phyloP scores from a whole-genome alignment of 2,888 invertebrate species.

The Bembecia ichneumoniformis region DNA sequence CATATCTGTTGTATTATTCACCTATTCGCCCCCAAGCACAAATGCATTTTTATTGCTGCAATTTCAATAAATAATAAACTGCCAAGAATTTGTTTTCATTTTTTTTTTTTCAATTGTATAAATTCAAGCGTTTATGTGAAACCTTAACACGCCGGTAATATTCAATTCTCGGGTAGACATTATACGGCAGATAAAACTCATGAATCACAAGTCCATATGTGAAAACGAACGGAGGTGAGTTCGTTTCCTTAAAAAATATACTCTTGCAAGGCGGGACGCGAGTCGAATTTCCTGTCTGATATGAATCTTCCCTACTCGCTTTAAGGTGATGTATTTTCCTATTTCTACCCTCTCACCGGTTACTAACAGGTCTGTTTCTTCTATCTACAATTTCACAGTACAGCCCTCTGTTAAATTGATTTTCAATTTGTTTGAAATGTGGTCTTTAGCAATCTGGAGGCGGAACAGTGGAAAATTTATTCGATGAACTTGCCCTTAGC shows the following conservation, averaged over 20 bases:
- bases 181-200: slow-evolving; percentile 69
- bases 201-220: slow-evolving; percentile 67
- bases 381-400: slow-evolving; percentile 39
- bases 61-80: slow-evolving; percentile 17
- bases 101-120: neutral
- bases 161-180: slow-evolving; percentile 62
- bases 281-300: slow-evolving; percentile 69
- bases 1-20: slow-evolving; percentile 49
- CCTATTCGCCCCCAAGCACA: slow-evolving; percentile 31
- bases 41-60: slow-evolving; percentile 38
- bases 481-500: slow-evolving; percentile 47
- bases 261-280: slow-evolving; percentile 46
- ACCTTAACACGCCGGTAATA: slow-evolving; percentile 42
- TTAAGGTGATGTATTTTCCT: slow-evolving; percentile 71
- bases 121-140: neutral
- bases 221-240: slow-evolving; percentile 52
- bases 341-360: slow-evolving; percentile 50
- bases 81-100: neutral
- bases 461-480: slow-evolving; percentile 63
- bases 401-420: slow-evolving; percentile 61
- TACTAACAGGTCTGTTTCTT: slow-evolving; percentile 33
- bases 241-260: slow-evolving; percentile 58
- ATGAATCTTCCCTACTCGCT: slow-evolving; percentile 70
- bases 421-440: slow-evolving; percentile 71
- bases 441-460: slow-evolving; percentile 58